These are phyloP conservation scores for Leptopilina myrica DNA, from an alignment of 2,888 invertebrate genomes.

Conservation along the genomic window DNA sequence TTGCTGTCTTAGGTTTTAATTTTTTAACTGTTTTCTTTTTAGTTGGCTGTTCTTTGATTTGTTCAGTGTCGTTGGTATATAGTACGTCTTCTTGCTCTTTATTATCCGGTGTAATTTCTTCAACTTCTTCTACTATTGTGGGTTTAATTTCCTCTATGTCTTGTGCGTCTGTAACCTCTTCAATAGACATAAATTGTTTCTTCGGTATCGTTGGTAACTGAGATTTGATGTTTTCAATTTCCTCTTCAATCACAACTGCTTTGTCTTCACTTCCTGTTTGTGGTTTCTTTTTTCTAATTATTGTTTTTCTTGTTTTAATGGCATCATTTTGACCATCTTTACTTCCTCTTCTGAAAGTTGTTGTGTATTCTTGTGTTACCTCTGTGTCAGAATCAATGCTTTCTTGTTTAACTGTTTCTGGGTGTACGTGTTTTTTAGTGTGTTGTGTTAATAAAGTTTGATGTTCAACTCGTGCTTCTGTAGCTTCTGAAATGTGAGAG, in stretches of 20 bases:
- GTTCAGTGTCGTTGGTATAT: background rate
- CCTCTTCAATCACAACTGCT: conserved; percentile 73
- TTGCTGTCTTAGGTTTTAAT: background rate
- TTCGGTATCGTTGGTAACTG: conserved; percentile 68
- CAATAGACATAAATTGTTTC: conserved; percentile 71
- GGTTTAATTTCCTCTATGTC: conserved; percentile 67
- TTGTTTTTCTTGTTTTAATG: conserved; percentile 72
- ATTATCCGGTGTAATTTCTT: conserved; percentile 53
- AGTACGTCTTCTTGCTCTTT: background rate
- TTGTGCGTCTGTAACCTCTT: conserved; percentile 65
- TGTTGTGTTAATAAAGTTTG: conserved; percentile 68
- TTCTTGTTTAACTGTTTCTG: conserved; percentile 63
- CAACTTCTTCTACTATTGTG: conserved; percentile 66
- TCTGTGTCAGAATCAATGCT: conserved; percentile 70
- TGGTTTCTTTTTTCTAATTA: conserved; percentile 67
- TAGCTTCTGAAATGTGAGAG: conserved; percentile 75
- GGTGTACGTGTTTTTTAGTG: conserved; percentile 69
- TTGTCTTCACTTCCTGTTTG: conserved; percentile 60
- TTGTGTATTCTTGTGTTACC: conserved; percentile 72
- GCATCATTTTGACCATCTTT: conserved; percentile 68
- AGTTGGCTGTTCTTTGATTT: background rate
- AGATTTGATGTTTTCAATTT: conserved; percentile 69
- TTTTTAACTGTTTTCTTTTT: background rate
- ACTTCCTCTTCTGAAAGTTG: conserved; percentile 70
- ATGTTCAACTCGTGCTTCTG: conserved; percentile 71